A percentile compares a stretch with the other conserved stretches of the same genome.
phyloP scores from a whole-genome alignment of 2,113 vertebrate species.

The Taurulus bubalis region DNA sequence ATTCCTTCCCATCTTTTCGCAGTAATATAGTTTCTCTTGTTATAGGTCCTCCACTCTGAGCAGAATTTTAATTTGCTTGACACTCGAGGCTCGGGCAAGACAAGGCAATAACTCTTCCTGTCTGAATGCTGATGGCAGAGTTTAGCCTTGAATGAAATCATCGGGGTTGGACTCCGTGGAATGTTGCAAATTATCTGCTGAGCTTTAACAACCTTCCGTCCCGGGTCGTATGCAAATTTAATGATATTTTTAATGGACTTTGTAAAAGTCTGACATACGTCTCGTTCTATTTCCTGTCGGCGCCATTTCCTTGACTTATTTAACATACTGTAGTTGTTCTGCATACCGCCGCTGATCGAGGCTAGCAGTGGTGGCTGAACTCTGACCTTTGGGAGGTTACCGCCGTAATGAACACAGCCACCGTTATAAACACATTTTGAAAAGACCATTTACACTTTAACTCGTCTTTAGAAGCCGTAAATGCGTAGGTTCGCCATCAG shows the following conservation, averaged over 20 bases:
- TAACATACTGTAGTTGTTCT: conserved; percentile 8
- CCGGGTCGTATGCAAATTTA: conserved; percentile 61
- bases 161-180: conserved; percentile 13
- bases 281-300: conserved; percentile 36
- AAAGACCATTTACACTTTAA: background rate
- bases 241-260: conserved; percentile 64
- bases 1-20: conserved; percentile 1
- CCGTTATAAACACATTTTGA: background rate
- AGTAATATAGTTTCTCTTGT: conserved; percentile 34
- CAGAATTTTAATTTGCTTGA: conserved; percentile 58
- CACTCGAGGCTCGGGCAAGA: conserved; percentile 41
- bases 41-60: conserved; percentile 18
- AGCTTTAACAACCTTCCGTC: conserved; percentile 49
- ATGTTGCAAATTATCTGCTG: conserved; percentile 45
- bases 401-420: background rate
- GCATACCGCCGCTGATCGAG: background rate
- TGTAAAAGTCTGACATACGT: conserved; percentile 53
- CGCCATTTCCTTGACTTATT: conserved; percentile 8
- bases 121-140: conserved; percentile 68
- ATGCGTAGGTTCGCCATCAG: background rate
- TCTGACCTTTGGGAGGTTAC: background rate
- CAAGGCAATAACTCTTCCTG: conserved; percentile 64
- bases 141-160: conserved; percentile 62
- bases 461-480: accelerated
- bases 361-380: background rate